These are phyloP conservation scores for Mycalesis mineus DNA, from an alignment of 2,888 invertebrate genomes.

Conservation along the genomic window DNA sequence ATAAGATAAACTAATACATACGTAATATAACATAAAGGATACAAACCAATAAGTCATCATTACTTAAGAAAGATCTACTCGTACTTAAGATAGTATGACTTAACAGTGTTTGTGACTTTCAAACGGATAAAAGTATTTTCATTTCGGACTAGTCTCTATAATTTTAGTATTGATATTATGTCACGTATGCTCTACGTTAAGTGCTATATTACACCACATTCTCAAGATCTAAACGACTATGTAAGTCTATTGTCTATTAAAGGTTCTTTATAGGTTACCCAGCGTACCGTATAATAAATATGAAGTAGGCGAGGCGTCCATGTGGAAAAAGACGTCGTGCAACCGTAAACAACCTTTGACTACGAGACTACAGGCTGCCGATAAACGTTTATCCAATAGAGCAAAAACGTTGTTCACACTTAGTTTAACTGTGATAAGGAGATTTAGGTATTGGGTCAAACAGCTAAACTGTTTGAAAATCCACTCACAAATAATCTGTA, in stretches of 20 bases:
- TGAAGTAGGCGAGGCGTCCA: conserved; percentile 5
- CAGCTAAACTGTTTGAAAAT: not conserved
- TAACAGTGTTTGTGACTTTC: too few species aligned
- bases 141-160: too few species aligned
- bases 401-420: not conserved
- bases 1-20: too few species aligned
- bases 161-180: too few species aligned
- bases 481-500: too few species aligned
- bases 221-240: not conserved
- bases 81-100: too few species aligned
- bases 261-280: conserved; percentile 6
- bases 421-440: not conserved
- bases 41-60: too few species aligned
- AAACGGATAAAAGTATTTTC: too few species aligned
- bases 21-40: too few species aligned
- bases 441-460: not conserved
- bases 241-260: conserved; percentile 5
- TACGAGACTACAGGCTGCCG: not conserved
- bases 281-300: conserved; percentile 6
- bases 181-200: too few species aligned
- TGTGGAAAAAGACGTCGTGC: conserved; percentile 8
- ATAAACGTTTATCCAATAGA: conserved; percentile 2
- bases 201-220: too few species aligned
- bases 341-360: conserved; percentile 6
- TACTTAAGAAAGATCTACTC: too few species aligned